Evolutionary conservation across 2,797 vertebrate species (phyloP).

Genomic region (Nannoperca obscura): DNA sequence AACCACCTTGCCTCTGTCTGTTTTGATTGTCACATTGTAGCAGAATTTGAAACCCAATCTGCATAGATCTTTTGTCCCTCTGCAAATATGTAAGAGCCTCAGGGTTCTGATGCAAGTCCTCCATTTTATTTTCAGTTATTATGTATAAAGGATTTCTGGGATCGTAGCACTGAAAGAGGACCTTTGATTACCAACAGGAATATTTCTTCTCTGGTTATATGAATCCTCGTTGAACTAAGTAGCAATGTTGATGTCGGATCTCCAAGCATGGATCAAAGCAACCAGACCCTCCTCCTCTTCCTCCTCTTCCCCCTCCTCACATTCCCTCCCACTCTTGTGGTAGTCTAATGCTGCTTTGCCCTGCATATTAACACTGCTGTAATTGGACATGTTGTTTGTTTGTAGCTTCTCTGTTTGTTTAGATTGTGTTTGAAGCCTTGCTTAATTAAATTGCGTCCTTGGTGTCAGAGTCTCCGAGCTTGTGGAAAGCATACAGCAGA

Average conservation of each 20-base stretch:
- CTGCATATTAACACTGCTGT: constrained; percentile 75
- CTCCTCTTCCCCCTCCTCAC: constrained; percentile 37
- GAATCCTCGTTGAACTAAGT: constrained; percentile 43
- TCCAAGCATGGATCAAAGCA: constrained; percentile 71
- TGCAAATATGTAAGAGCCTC: constrained; percentile 39
- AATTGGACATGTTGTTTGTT: constrained; percentile 79
- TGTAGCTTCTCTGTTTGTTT: constrained; percentile 75
- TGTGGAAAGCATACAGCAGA: constrained; percentile 28
- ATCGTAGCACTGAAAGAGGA: constrained; percentile 23
- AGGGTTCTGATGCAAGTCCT: constrained; percentile 37
- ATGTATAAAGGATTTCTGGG: constrained; percentile 40
- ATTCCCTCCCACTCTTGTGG: constrained; percentile 44
- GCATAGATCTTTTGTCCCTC: constrained; percentile 56
- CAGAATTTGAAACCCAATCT: constrained; percentile 48
- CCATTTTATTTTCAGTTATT: constrained; percentile 34
- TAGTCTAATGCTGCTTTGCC: constrained; percentile 62
- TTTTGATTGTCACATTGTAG: constrained; percentile 45
- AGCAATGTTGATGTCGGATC: constrained; percentile 50
- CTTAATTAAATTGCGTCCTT: constrained; percentile 75
- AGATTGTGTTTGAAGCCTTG: constrained; percentile 75
- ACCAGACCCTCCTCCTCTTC: constrained; percentile 31
- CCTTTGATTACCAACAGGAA: constrained; percentile 53
- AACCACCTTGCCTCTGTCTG: constrained; percentile 26
- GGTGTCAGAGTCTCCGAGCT: constrained; percentile 61
- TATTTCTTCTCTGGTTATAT: constrained; percentile 44